Conservation (phyloP, 2,113 vertebrate genomes). For the Siniperca knerii region DNA sequence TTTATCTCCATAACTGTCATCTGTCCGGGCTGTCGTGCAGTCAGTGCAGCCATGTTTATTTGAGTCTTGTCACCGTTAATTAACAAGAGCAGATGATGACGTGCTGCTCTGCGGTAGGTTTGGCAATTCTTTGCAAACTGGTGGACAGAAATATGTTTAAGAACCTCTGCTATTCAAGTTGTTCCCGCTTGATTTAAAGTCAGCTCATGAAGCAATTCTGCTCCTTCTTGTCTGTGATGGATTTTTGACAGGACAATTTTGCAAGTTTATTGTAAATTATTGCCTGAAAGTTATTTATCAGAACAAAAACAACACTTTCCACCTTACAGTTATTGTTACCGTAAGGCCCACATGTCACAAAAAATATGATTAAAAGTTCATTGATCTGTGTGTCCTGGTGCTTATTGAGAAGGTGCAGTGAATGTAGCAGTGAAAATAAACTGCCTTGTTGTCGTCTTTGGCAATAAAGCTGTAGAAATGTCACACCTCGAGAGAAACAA, state of each 20-base stretch:
- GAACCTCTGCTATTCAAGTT: neutral
- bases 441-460: neutral
- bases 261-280: constrained; percentile 12
- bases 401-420: neutral
- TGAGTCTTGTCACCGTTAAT: constrained; percentile 15
- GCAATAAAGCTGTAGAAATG: constrained; percentile 28
- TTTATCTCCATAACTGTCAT: constrained; percentile 14
- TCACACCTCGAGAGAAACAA: constrained; percentile 11
- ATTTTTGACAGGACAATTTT: constrained; percentile 32
- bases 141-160: constrained; percentile 18
- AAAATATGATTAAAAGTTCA: constrained; percentile 11
- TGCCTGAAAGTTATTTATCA: constrained; percentile 13
- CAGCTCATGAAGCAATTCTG: constrained; percentile 15
- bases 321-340: neutral
- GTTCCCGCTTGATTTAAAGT: constrained; percentile 9
- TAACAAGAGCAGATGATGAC: constrained; percentile 4
- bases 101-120: neutral
- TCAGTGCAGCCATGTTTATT: constrained; percentile 13
- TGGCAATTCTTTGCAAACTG: neutral
- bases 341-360: neutral
- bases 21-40: neutral
- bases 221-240: neutral
- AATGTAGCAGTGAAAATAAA: neutral
- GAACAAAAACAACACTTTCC: constrained; percentile 24
- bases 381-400: constrained; percentile 16